A percentile compares a stretch with the other conserved stretches of the same genome.
Evolutionary conservation across 2,888 invertebrate species (phyloP).

Genomic region (Kuschelorhynchus macadamiae): DNA sequence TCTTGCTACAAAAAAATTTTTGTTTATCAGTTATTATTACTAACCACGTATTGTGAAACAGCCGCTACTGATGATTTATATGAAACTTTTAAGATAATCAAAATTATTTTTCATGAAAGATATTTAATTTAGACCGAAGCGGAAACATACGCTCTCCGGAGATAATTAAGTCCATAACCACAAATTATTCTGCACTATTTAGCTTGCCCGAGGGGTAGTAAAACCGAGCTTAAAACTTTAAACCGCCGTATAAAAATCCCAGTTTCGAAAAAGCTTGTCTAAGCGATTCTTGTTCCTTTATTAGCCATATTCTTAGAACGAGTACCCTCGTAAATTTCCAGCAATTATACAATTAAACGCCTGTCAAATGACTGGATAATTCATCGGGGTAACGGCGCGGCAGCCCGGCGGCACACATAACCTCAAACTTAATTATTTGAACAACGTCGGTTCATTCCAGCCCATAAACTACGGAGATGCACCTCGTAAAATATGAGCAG

Average conservation of each 20-base stretch:
- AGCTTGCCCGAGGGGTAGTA: constrained; percentile 15
- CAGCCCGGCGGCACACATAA: constrained; percentile 49
- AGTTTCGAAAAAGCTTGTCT: constrained; percentile 31
- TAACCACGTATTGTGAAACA: too few relatives aligned
- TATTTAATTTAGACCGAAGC: too few relatives aligned
- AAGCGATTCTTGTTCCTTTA: constrained; percentile 33
- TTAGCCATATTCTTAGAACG: constrained; percentile 37
- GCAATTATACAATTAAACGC: constrained; percentile 42
- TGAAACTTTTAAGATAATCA: too few relatives aligned
- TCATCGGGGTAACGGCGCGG: constrained; percentile 35
- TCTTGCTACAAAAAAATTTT: too few relatives aligned
- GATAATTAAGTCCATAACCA: constrained; percentile 3
- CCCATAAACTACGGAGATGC: constrained; percentile 63
- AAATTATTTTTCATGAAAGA: too few relatives aligned
- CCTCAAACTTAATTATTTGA: constrained; percentile 62
- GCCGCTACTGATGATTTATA: too few relatives aligned
- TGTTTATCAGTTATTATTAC: too few relatives aligned
- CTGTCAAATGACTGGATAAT: constrained; percentile 39
- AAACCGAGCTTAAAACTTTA: constrained; percentile 27
- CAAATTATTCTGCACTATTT: constrained; percentile 9
- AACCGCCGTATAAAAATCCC: constrained; percentile 24
- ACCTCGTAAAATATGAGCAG: constrained; percentile 64
- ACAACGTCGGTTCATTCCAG: constrained; percentile 59
- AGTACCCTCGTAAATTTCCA: constrained; percentile 31
- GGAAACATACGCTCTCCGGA: too few relatives aligned